phyloP scores from a whole-genome alignment of 2,888 invertebrate genomes.

The Pyrrhosoma nymphula region DNA sequence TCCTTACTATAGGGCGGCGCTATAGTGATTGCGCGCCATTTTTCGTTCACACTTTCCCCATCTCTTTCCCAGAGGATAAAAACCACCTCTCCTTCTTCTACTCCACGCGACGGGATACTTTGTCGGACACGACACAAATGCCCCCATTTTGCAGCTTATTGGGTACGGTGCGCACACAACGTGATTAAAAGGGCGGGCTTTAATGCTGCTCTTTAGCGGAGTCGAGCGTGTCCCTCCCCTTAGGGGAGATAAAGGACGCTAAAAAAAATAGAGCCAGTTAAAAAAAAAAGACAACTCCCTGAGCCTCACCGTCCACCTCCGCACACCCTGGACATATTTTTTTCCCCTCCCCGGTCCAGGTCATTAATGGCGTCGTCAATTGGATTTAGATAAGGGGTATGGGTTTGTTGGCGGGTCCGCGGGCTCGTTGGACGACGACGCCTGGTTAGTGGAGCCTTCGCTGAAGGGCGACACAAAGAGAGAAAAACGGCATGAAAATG shows the following conservation, averaged over 20 bases:
- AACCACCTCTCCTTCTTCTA: neutral
- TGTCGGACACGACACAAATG: neutral
- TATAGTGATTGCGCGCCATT: no score
- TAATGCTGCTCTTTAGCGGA: neutral
- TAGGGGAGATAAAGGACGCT: neutral
- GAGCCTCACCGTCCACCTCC: neutral
- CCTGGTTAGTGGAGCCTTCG: neutral
- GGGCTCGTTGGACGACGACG: neutral
- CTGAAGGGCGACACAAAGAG: neutral
- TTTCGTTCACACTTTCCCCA: neutral
- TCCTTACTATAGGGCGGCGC: no score
- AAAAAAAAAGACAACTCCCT: neutral
- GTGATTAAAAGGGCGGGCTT: neutral
- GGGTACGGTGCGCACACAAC: neutral
- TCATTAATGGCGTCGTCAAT: constrained; percentile 4
- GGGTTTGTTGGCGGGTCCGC: neutral
- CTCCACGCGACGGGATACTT: neutral
- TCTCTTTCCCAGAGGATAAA: neutral
- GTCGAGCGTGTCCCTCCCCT: neutral
- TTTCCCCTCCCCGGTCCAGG: neutral
- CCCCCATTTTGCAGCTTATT: neutral
- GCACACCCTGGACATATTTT: neutral
- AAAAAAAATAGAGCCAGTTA: neutral
- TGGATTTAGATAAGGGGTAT: neutral
- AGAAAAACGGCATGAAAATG: neutral